Conservation (phyloP, 2,888 invertebrate genomes). For the Drosophila falleni region DNA sequence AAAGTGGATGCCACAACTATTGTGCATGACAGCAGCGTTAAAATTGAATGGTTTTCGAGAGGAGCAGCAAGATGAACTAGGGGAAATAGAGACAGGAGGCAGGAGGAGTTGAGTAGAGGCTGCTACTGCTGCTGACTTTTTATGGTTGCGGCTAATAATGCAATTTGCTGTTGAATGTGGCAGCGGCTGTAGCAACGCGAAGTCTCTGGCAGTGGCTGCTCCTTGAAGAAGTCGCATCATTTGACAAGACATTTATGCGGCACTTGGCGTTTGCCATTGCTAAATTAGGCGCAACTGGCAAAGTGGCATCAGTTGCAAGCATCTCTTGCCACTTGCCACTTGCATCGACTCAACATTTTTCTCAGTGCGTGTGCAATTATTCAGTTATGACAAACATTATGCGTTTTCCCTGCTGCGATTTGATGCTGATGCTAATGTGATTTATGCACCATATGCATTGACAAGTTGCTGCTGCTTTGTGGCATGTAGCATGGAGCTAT, state of each 20-base stretch:
- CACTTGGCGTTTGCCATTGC: constrained; percentile 77
- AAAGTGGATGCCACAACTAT: constrained; percentile 71
- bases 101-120: constrained; percentile 1
- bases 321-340: constrained; percentile 1
- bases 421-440: constrained; percentile 50
- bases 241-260: constrained; percentile 81
- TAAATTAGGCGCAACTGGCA: constrained; percentile 76
- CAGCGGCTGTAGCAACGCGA: constrained; percentile 19
- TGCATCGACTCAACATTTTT: constrained; percentile 27
- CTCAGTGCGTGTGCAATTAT: constrained; percentile 62
- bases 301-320: constrained; percentile 49
- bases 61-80: background rate
- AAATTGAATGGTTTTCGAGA: constrained; percentile 69
- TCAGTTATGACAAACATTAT: constrained; percentile 76
- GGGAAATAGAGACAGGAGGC: background rate
- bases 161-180: constrained; percentile 68
- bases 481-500: constrained; percentile 36
- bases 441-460: constrained; percentile 55
- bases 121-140: constrained; percentile 55
- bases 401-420: constrained; percentile 34
- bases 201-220: constrained; percentile 19
- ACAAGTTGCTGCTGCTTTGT: constrained; percentile 45
- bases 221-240: constrained; percentile 75
- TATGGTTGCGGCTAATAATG: constrained; percentile 78
- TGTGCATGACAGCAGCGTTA: constrained; percentile 75